Evolutionary conservation across 2,797 vertebrate species (phyloP).

Genomic region (Gymnopithys bicolor): DNA sequence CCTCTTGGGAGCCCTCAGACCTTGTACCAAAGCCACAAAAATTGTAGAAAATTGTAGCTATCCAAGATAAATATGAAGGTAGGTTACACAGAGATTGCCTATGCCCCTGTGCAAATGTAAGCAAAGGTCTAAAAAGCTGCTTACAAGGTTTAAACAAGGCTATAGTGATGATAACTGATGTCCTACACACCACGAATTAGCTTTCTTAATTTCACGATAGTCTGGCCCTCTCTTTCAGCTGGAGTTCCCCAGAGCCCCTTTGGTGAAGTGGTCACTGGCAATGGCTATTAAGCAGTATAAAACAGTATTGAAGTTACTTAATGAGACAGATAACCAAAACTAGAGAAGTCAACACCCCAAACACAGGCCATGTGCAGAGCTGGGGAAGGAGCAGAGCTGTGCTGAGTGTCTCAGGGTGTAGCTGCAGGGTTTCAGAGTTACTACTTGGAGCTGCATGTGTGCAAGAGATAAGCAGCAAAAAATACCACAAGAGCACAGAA

Average conservation of each 20-base stretch:
- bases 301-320: background rate
- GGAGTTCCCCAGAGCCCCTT: background rate
- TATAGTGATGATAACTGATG: background rate
- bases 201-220: background rate
- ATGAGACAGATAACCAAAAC: background rate
- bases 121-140: background rate
- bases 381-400: background rate
- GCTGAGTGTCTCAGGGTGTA: background rate
- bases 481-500: background rate
- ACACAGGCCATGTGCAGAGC: fast-evolving
- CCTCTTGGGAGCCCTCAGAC: background rate
- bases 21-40: background rate
- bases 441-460: background rate
- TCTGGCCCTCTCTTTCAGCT: background rate
- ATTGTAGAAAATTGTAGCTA: background rate
- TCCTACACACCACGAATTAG: background rate
- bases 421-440: background rate
- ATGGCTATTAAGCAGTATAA: background rate
- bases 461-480: constrained; percentile 21
- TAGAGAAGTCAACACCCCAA: background rate
- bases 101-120: background rate
- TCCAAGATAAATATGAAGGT: background rate
- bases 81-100: background rate
- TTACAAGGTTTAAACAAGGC: background rate
- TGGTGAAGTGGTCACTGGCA: background rate